A percentile compares a stretch with the other conserved stretches of the same genome.
These are phyloP conservation scores for Sceloporus undulatus DNA, from an alignment of 2,113 vertebrate species.

Conservation along the genomic window DNA sequence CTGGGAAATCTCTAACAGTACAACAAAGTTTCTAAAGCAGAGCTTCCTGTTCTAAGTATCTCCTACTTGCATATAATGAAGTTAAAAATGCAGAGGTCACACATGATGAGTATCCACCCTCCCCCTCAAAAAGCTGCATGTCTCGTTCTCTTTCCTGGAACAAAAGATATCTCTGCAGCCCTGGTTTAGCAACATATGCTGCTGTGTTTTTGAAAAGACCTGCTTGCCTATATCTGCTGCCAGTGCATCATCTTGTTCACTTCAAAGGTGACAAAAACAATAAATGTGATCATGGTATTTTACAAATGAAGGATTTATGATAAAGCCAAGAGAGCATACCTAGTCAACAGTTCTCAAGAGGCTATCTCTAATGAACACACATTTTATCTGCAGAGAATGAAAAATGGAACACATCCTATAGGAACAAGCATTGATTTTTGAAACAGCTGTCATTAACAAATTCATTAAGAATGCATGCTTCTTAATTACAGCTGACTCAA, in stretches of 20 bases:
- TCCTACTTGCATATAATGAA: no score
- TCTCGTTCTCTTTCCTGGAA: background rate
- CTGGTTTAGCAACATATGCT: background rate
- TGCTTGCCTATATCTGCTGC: background rate
- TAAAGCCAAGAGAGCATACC: background rate
- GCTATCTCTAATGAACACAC: conserved; percentile 24
- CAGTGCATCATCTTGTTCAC: conserved; percentile 3
- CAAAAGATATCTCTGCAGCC: background rate
- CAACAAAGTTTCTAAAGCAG: no score
- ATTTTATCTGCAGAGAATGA: conserved; percentile 38
- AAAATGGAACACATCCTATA: conserved; percentile 59
- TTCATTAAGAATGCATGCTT: conserved; percentile 62
- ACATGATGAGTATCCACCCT: background rate
- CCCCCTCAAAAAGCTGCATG: background rate
- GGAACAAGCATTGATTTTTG: conserved; percentile 65
- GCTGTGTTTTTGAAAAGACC: background rate
- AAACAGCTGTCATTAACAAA: conserved; percentile 51
- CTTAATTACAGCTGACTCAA: conserved; percentile 64
- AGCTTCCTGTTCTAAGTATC: no score
- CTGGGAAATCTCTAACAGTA: background rate
- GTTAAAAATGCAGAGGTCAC: background rate
- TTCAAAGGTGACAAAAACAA: conserved; percentile 9
- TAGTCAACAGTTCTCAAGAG: conserved; percentile 18
- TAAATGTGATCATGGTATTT: background rate
- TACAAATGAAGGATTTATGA: conserved; percentile 15